phyloP scores from a whole-genome alignment of 1,140 invertebrate species.

The Eueides isabella region DNA sequence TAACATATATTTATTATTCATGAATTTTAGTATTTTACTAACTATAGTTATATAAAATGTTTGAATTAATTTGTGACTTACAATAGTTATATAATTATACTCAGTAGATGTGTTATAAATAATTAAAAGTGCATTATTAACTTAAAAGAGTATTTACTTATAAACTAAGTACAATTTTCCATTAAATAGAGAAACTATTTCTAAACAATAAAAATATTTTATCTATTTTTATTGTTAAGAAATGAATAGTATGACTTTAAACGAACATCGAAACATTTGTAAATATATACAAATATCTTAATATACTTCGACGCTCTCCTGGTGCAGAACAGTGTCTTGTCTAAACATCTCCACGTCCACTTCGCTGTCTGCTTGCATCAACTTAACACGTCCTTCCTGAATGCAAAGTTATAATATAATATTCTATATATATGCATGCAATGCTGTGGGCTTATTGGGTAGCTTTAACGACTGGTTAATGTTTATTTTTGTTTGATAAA shows the following conservation, averaged over 20 bases:
- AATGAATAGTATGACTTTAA: background rate
- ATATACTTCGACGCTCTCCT: slow-evolving; percentile 81
- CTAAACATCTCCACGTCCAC: slow-evolving; percentile 85
- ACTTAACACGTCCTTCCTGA: slow-evolving; percentile 83
- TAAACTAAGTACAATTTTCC: background rate
- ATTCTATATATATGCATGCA: background rate
- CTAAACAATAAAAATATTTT: background rate
- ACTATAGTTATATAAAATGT: background rate
- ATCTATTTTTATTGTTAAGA: background rate
- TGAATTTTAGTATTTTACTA: no score
- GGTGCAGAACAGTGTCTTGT: slow-evolving; percentile 84
- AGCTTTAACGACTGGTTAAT: background rate
- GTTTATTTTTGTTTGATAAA: background rate
- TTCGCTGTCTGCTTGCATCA: slow-evolving; percentile 85
- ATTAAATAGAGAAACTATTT: background rate
- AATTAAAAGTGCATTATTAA: background rate
- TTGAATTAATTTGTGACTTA: no score
- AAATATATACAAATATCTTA: slow-evolving; percentile 32
- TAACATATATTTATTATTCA: background rate
- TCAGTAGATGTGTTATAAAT: no score
- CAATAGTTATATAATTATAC: background rate
- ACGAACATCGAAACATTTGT: background rate
- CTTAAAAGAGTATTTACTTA: background rate
- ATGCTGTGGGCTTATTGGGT: background rate
- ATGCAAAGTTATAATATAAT: background rate